Evolutionary conservation across 2,888 invertebrate genomes (phyloP).

Genomic region (Parnassius glacialis): DNA sequence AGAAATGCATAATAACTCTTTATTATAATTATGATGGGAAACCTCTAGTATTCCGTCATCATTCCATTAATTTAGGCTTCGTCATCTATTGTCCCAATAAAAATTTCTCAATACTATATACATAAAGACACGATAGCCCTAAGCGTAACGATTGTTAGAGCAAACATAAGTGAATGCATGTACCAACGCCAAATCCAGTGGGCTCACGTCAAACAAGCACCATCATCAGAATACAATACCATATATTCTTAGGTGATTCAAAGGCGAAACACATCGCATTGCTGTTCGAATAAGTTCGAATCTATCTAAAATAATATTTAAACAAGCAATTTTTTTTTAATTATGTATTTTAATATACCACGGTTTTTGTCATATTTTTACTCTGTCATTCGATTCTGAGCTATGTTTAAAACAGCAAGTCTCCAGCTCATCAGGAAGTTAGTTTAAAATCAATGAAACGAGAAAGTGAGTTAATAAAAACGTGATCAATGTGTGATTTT

Average conservation of each 20-base stretch:
- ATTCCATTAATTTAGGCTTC: background rate
- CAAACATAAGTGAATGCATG: conserved; percentile 16
- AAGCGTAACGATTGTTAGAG: conserved; percentile 34
- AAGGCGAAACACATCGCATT: conserved; percentile 19
- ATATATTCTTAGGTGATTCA: conserved; percentile 39
- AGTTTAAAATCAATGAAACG: too few species aligned
- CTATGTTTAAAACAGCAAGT: too few species aligned
- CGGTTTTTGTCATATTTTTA: too few species aligned
- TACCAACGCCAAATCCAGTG: conserved; percentile 33
- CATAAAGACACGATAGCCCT: conserved; percentile 29
- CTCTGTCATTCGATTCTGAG: too few species aligned
- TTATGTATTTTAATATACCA: too few species aligned
- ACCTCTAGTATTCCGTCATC: too few species aligned
- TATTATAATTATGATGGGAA: too few species aligned
- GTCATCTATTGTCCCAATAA: background rate
- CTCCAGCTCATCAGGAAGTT: too few species aligned
- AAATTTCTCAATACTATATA: background rate
- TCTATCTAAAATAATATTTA: background rate
- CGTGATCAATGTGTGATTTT: too few species aligned
- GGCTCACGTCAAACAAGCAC: conserved; percentile 32
- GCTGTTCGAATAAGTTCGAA: background rate
- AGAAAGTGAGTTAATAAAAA: too few species aligned
- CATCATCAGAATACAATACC: conserved; percentile 41
- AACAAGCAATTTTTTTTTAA: too few species aligned
- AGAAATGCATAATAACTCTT: too few species aligned